phyloP scores from a whole-genome alignment of 2,797 vertebrate genomes.

The Monodelphis domestica region DNA sequence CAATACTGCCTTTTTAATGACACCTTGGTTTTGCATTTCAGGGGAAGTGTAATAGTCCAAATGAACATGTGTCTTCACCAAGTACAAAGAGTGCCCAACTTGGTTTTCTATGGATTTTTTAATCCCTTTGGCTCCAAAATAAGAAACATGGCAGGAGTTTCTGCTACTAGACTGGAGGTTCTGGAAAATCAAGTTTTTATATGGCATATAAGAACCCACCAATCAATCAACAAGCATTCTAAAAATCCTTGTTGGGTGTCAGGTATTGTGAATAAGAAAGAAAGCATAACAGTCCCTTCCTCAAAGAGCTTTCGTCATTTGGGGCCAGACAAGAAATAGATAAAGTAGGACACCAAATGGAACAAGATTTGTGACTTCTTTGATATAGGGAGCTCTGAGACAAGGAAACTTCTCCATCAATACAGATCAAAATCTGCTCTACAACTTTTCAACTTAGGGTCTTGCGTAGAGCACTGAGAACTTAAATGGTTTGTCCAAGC shows the following conservation, averaged over 20 bases:
- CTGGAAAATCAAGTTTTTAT: not conserved
- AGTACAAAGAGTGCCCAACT: not conserved
- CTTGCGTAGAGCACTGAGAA: not conserved
- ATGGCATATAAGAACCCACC: not conserved
- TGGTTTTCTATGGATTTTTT: not conserved
- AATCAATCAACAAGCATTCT: not conserved
- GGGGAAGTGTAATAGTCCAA: conserved; percentile 25
- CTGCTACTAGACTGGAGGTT: conserved; percentile 7
- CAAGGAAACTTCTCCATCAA: not conserved
- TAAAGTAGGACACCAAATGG: not conserved
- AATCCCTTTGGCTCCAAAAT: not conserved
- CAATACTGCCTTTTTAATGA: conserved; percentile 39
- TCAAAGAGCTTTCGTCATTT: not conserved
- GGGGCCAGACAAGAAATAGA: not conserved
- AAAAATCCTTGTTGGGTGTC: not conserved
- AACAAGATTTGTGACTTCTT: not conserved
- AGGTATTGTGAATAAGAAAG: not conserved
- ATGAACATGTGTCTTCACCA: not conserved
- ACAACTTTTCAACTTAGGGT: not conserved
- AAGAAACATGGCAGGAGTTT: conserved; percentile 1
- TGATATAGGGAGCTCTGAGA: not conserved
- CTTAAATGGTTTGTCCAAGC: not conserved
- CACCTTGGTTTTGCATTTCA: conserved; percentile 32
- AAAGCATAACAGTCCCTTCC: not conserved
- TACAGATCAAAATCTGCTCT: not conserved